Evolutionary conservation across 2,888 invertebrate species (phyloP).

Genomic region (Malthinus seriepunctatus): DNA sequence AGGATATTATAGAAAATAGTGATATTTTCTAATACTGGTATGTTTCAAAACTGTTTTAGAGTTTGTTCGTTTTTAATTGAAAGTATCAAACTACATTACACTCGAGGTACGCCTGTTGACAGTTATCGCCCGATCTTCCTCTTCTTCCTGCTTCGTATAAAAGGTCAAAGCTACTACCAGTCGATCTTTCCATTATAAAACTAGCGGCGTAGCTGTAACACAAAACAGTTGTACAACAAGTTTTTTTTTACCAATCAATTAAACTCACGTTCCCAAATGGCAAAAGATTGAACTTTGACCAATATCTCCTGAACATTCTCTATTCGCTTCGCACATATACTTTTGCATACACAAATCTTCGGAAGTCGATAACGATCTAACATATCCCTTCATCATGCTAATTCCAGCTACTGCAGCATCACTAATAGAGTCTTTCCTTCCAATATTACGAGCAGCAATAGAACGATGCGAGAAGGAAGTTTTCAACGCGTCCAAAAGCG

Average conservation of each 20-base stretch:
- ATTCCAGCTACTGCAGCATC: conserved; percentile 89
- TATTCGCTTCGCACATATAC: conserved; percentile 88
- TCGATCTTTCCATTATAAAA: conserved; percentile 78
- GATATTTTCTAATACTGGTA: conserved; percentile 22
- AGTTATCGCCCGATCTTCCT: conserved; percentile 85
- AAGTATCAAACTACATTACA: conserved; percentile 78
- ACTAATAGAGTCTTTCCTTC: conserved; percentile 85
- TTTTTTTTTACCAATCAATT: background rate
- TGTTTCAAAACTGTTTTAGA: conserved; percentile 2
- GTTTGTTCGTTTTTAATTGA: background rate
- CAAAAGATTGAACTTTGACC: conserved; percentile 86
- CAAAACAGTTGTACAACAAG: no score
- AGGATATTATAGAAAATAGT: conserved; percentile 4
- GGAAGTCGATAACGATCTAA: conserved; percentile 74
- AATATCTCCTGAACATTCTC: conserved; percentile 80
- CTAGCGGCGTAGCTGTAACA: conserved; percentile 79
- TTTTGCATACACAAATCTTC: conserved; percentile 86
- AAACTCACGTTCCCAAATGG: conserved; percentile 88
- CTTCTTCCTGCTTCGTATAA: conserved; percentile 85
- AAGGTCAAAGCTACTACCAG: conserved; percentile 74
- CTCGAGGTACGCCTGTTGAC: conserved; percentile 80
- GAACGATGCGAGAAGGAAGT: conserved; percentile 92
- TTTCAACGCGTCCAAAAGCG: conserved; percentile 87
- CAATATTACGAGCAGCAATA: conserved; percentile 79
- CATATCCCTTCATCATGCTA: conserved; percentile 87